These are phyloP conservation scores for Mythimna albipuncta DNA, from an alignment of 2,888 invertebrate genomes.

Conservation along the genomic window DNA sequence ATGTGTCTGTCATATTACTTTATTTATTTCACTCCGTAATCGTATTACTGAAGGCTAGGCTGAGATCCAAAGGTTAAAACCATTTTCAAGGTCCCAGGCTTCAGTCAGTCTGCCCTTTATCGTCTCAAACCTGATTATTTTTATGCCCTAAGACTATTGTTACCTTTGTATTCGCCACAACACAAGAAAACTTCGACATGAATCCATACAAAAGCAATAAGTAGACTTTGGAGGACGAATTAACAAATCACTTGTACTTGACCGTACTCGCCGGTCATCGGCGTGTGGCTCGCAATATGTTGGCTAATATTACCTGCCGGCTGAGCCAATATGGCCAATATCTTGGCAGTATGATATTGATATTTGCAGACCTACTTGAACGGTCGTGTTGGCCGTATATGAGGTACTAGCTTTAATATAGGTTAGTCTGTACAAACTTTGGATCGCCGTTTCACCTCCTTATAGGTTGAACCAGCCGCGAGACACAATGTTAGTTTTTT, in stretches of 20 bases:
- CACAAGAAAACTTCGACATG: constrained; percentile 33
- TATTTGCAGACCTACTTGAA: constrained; percentile 9
- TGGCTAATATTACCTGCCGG: constrained; percentile 12
- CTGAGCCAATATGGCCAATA: constrained; percentile 20
- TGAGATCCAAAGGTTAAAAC: background rate
- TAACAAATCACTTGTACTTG: constrained; percentile 40
- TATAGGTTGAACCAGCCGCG: no score
- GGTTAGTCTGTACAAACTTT: no score
- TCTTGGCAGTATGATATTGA: constrained; percentile 13
- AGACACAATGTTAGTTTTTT: no score
- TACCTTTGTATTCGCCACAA: constrained; percentile 3
- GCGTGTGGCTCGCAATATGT: constrained; percentile 13
- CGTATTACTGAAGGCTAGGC: constrained; percentile 4
- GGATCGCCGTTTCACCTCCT: no score
- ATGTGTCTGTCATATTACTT: constrained; percentile 3
- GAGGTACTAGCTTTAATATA: background rate
- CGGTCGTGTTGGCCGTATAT: background rate
- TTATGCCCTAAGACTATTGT: background rate
- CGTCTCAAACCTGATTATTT: background rate
- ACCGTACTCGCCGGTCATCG: constrained; percentile 27
- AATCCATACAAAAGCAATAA: constrained; percentile 50
- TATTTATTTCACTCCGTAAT: background rate
- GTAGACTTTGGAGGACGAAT: constrained; percentile 39
- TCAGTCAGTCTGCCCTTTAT: constrained; percentile 9
- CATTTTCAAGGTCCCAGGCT: background rate